Evolutionary conservation across 2,113 vertebrate genomes (phyloP).

Genomic region (Bambusicola thoracicus): DNA sequence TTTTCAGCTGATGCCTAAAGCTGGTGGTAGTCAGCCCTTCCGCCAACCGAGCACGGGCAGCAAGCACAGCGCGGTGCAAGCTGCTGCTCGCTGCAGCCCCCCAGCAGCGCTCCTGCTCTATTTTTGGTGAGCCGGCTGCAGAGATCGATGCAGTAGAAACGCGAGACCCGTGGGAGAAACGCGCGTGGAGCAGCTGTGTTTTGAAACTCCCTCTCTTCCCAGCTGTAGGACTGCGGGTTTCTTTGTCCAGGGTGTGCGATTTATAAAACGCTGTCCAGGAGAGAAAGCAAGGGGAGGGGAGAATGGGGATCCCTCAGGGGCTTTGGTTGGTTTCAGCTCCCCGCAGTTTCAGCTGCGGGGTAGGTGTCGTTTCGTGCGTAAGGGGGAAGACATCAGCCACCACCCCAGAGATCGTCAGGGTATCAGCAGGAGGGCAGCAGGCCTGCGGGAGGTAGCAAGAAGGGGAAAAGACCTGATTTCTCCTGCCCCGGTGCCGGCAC

Average conservation of each 20-base stretch:
- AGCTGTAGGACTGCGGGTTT: neutral
- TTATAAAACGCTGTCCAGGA: too few relatives aligned
- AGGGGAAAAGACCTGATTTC: fast-evolving
- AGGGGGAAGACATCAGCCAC: neutral
- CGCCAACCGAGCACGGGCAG: neutral
- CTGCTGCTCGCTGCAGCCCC: neutral
- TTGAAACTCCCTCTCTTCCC: neutral
- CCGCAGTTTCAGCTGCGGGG: neutral
- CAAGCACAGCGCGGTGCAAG: neutral
- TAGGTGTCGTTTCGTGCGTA: neutral
- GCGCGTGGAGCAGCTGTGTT: neutral
- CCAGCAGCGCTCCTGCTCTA: neutral
- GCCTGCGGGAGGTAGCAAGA: too few relatives aligned
- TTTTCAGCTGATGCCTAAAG: neutral
- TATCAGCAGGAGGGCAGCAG: neutral
- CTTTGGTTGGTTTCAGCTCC: neutral
- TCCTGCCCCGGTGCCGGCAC: fast-evolving
- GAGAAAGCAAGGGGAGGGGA: neutral
- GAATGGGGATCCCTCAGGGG: neutral
- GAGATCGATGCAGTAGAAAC: neutral
- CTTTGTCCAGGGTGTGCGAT: neutral
- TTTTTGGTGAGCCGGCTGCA: neutral
- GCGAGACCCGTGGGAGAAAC: neutral
- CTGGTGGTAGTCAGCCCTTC: neutral
- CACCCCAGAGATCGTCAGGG: fast-evolving